Base-by-base conservation (phyloP, 2,113 vertebrate species). In the Microtus oregoni region DNA sequence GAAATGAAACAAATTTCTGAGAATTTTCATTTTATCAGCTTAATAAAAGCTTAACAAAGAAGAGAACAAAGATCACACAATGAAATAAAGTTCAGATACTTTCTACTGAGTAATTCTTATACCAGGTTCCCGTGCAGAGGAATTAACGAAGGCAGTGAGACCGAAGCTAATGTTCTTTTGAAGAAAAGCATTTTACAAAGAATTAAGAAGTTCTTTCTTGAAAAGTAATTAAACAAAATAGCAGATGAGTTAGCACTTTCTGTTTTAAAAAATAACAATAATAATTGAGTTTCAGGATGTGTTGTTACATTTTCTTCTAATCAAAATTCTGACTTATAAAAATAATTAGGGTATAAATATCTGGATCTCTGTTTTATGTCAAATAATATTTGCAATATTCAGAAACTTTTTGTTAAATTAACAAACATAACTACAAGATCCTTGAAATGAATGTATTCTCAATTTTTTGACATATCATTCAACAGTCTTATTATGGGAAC, bases 11-110 rank as follows among this genome's bases (percentile, higher is more conserved):
- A 82, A 20, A 24, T 87, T 94, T 90, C 92, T 28, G 44, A 89
- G 26, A 92, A 55, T 72, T 95, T 96, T 90, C 17, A 75, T 44
- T 97, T 87, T 55, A 38, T 28, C 41, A 32, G 44, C 41, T 70
- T 83, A 92, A n/a, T 61, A 12, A 19, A 81, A 85, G 9, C 0
- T 88, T 68, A 82, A 38, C 50, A 55, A 72, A 91, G 3, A 95
- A 50, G 52, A 7, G 13, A 75, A 63, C 24, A 61, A 67, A 9
- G 32, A 35, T 88, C 8, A 78, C 15, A 38, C 67, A 47, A 63
- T 58, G 47, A 81, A 77, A 83, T 85, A 55, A 92, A 88, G 47
- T 70, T 91, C 1, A 72, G 11, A 89, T 55, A 7, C 2, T 75
- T 92, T 58, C 15, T 78, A 67, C 44, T 92, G 3, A 4, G 47